These are phyloP conservation scores for Neuroterus valhalla DNA, from an alignment of 1,140 invertebrate genomes.

Conservation along the genomic window DNA sequence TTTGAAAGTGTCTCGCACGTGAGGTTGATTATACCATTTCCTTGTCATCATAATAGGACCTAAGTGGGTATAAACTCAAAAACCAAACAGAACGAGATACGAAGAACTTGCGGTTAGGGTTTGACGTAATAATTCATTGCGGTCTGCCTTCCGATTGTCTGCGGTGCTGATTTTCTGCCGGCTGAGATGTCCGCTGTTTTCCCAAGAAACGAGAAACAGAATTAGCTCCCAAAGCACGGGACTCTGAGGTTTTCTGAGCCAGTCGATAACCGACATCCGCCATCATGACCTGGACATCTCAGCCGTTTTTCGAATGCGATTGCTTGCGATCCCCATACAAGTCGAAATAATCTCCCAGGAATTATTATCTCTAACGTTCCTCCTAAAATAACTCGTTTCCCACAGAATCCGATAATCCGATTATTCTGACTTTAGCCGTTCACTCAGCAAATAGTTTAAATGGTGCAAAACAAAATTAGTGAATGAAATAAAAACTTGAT, in stretches of 20 bases:
- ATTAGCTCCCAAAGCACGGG: not conserved
- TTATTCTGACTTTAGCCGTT: too few species aligned
- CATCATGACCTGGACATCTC: slow-evolving; percentile 40
- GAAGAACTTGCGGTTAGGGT: slow-evolving; percentile 50
- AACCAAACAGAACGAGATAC: slow-evolving; percentile 46
- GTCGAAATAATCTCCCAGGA: slow-evolving; percentile 53
- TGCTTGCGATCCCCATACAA: slow-evolving; percentile 64
- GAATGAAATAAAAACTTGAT: slow-evolving; percentile 41
- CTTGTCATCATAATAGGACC: slow-evolving; percentile 24
- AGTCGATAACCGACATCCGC: slow-evolving; percentile 19
- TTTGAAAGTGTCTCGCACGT: slow-evolving; percentile 27
- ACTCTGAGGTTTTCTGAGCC: not conserved
- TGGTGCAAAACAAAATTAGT: too few species aligned
- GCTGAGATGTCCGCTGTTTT: slow-evolving; percentile 38
- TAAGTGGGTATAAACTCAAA: slow-evolving; percentile 23
- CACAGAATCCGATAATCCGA: not conserved
- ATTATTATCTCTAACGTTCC: slow-evolving; percentile 5
- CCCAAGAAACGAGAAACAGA: slow-evolving; percentile 31
- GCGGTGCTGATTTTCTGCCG: slow-evolving; percentile 22
- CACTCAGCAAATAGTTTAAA: too few species aligned
- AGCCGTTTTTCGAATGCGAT: slow-evolving; percentile 43
- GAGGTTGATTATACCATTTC: slow-evolving; percentile 18
- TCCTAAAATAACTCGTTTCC: not conserved
- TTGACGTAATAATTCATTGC: slow-evolving; percentile 57
- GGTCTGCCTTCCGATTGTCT: slow-evolving; percentile 51